Percentiles rank a stretch among this genome's conserved stretches.
These are phyloP conservation scores for Apodemia duryi DNA, from an alignment of 2,888 invertebrate species.

Conservation along the genomic window DNA sequence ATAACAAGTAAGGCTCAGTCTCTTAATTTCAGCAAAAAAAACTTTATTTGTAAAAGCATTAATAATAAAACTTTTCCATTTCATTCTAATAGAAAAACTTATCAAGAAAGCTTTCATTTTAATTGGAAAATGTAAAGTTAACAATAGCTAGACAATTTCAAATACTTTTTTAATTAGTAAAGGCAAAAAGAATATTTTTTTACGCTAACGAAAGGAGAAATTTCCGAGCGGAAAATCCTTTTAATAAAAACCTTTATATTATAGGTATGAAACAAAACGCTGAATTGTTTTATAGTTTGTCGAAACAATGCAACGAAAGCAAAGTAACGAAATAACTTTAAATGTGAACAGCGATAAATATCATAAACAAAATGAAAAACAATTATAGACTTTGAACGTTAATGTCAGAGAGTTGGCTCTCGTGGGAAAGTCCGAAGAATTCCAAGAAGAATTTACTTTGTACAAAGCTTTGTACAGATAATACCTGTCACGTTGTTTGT, in stretches of 20 bases:
- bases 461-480: conserved; percentile 7
- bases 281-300: conserved; percentile 42
- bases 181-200: conserved; percentile 20
- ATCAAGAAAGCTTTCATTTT: conserved; percentile 20
- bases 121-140: conserved; percentile 23
- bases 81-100: conserved; percentile 19
- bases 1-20: background rate
- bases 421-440: conserved; percentile 21
- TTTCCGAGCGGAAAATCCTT: conserved; percentile 25
- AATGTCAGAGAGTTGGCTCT: conserved; percentile 52
- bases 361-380: conserved; percentile 56
- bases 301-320: conserved; percentile 54
- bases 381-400: conserved; percentile 45
- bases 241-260: conserved; percentile 29
- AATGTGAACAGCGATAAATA: conserved; percentile 51
- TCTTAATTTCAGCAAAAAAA: background rate
- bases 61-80: conserved; percentile 11
- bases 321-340: conserved; percentile 55
- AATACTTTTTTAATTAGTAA: conserved; percentile 24
- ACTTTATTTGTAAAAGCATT: conserved; percentile 9
- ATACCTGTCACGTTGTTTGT: background rate
- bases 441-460: conserved; percentile 20
- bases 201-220: conserved; percentile 18
- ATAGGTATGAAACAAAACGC: conserved; percentile 28
- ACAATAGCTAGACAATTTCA: conserved; percentile 20